phyloP scores from a whole-genome alignment of 2,797 vertebrate genomes.

The Brotula barbata region DNA sequence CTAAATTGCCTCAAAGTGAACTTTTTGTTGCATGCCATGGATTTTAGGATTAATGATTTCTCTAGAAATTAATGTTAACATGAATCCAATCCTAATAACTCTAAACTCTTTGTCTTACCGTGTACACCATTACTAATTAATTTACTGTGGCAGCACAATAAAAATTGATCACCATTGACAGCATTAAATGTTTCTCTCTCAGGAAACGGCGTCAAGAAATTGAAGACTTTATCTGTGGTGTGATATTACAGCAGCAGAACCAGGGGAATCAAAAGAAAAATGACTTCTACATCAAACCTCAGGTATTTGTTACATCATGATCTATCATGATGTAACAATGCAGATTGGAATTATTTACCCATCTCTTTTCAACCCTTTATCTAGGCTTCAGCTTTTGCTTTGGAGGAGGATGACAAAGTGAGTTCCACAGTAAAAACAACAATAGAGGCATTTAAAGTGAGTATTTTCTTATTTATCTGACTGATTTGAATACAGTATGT shows the following conservation, averaged over 20 bases:
- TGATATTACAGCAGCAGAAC: slow-evolving; percentile 87
- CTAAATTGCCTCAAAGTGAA: too few species aligned
- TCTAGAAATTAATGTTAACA: too few species aligned
- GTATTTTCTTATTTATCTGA: slow-evolving; percentile 54
- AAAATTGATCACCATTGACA: not conserved
- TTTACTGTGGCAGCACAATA: too few species aligned
- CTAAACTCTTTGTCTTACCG: too few species aligned
- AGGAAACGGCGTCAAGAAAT: slow-evolving; percentile 95
- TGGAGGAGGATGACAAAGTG: slow-evolving; percentile 84
- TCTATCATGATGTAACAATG: not conserved
- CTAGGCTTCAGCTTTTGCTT: slow-evolving; percentile 87
- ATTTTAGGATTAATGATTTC: too few species aligned
- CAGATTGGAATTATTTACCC: not conserved
- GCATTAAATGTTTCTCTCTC: not conserved
- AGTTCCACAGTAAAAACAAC: slow-evolving; percentile 75
- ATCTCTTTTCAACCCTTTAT: not conserved
- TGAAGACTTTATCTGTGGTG: slow-evolving; percentile 88
- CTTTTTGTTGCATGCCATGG: too few species aligned
- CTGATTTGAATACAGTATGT: not conserved
- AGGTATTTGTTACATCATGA: slow-evolving; percentile 75
- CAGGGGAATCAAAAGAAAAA: slow-evolving; percentile 77
- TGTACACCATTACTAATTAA: too few species aligned
- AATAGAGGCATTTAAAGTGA: slow-evolving; percentile 93
- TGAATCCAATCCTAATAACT: too few species aligned
- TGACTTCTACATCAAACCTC: slow-evolving; percentile 83